These are phyloP conservation scores for Malurus elegans DNA, from an alignment of 2,113 vertebrate species.

Conservation along the genomic window DNA sequence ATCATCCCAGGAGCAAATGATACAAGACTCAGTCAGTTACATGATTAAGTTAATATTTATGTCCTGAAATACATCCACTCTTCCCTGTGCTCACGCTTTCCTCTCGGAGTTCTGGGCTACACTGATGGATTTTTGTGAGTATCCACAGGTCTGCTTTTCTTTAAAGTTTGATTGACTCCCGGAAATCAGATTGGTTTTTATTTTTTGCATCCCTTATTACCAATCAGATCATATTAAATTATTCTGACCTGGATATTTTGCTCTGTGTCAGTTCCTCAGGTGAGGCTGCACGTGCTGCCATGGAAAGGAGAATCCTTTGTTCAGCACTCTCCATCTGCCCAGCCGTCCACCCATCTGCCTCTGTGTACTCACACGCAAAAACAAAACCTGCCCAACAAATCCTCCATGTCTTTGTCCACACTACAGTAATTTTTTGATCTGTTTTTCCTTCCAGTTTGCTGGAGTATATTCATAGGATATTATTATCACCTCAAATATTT, in stretches of 20 bases:
- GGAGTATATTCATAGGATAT: neutral
- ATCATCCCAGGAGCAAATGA: neutral
- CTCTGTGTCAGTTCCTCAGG: neutral
- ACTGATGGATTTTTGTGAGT: neutral
- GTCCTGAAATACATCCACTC: neutral
- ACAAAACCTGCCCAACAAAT: constrained; percentile 19
- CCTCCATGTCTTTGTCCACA: neutral
- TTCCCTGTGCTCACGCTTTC: neutral
- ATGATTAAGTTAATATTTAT: neutral
- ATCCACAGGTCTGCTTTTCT: neutral
- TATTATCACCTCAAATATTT: neutral
- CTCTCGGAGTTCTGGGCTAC: neutral
- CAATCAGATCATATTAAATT: neutral
- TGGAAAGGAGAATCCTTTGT: neutral
- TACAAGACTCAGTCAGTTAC: fast-evolving
- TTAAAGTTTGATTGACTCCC: neutral
- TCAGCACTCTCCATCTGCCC: constrained; percentile 31
- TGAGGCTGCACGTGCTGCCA: neutral
- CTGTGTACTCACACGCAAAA: neutral
- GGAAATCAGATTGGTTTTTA: neutral
- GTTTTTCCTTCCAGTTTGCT: neutral
- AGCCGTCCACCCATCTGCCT: constrained; percentile 3
- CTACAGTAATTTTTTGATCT: neutral
- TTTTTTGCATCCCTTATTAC: neutral
- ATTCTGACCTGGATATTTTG: neutral